Evolutionary conservation across 2,113 vertebrate species (phyloP).

Genomic region (Pachypanchax playfairii): DNA sequence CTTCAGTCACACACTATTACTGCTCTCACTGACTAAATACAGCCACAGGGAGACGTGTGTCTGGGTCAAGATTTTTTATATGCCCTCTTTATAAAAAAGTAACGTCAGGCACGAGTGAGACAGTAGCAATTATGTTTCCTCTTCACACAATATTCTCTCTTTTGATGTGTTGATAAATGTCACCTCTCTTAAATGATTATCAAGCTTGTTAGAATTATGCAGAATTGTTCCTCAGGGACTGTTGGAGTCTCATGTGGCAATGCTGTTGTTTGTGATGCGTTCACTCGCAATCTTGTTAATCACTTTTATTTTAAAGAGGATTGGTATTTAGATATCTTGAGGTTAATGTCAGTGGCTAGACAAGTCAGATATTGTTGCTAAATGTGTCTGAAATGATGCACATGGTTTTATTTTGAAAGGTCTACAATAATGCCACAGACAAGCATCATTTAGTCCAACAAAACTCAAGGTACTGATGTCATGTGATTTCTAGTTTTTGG

Average conservation of each 20-base stretch:
- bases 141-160: constrained; percentile 54
- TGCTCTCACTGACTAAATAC: constrained; percentile 73
- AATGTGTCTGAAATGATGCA: constrained; percentile 13
- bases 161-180: constrained; percentile 69
- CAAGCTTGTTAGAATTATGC: constrained; percentile 51
- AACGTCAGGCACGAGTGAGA: constrained; percentile 38
- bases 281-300: constrained; percentile 39
- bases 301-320: constrained; percentile 17
- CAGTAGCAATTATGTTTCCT: constrained; percentile 52
- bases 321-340: constrained; percentile 23
- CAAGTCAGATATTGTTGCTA: constrained; percentile 26
- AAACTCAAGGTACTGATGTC: neutral
- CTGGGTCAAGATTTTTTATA: constrained; percentile 61
- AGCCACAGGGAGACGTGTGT: constrained; percentile 62
- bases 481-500: neutral
- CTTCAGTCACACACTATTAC: constrained; percentile 78
- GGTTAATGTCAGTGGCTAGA: constrained; percentile 22
- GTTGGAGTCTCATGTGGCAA: constrained; percentile 8
- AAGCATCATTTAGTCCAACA: neutral
- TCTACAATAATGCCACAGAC: neutral
- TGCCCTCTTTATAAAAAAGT: constrained; percentile 40
- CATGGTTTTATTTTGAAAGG: neutral
- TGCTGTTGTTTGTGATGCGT: constrained; percentile 27
- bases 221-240: constrained; percentile 38
- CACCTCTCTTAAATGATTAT: constrained; percentile 53